Conservation (phyloP, 92 coral and sea anemone genomes). For the Epizoanthus ramosus region DNA sequence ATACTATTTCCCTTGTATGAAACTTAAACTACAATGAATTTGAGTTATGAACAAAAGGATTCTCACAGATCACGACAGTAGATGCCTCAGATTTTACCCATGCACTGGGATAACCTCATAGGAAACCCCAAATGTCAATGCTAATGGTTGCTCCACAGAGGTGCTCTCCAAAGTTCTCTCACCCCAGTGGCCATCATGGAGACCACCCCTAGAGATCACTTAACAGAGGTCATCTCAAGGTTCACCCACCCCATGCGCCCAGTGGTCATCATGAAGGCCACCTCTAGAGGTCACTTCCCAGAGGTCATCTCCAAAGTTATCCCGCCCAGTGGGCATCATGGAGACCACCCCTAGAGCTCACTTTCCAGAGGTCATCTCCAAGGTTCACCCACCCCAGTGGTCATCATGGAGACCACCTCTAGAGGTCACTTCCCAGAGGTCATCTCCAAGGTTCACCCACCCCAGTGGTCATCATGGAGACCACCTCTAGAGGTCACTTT, state of each 20-base stretch:
- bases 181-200: neutral
- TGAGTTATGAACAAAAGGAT: too few relatives aligned
- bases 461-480: neutral
- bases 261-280: neutral
- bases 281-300: neutral
- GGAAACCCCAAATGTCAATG: too few relatives aligned
- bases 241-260: neutral
- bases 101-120: too few relatives aligned
- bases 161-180: neutral
- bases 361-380: too few relatives aligned
- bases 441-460: too few relatives aligned
- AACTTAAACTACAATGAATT: too few relatives aligned
- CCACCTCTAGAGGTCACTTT: neutral
- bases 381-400: neutral
- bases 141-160: neutral
- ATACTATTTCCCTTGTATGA: too few relatives aligned
- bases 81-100: too few relatives aligned
- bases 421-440: neutral
- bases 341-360: too few relatives aligned
- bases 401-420: neutral
- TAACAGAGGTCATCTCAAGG: too few relatives aligned
- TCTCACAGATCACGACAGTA: too few relatives aligned
- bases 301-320: neutral
- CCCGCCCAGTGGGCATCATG: neutral
- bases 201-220: too few relatives aligned